Conservation (phyloP, 2,113 vertebrate species). For the Phylloscopus trochilus region DNA sequence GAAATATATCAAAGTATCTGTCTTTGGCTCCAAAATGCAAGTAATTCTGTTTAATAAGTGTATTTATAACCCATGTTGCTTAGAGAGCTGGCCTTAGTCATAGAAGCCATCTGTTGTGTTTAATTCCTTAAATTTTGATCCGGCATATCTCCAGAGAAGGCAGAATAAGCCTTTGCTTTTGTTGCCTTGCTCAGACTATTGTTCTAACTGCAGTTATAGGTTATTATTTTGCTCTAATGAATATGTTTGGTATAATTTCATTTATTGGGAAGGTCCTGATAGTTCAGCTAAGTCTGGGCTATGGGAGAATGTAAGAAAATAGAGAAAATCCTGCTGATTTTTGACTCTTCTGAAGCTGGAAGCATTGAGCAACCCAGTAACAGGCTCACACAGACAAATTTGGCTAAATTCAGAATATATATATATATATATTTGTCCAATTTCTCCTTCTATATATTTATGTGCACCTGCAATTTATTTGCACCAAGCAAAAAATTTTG, state of each 20-base stretch:
- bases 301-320: background rate
- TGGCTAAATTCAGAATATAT: background rate
- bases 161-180: background rate
- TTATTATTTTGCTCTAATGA: background rate
- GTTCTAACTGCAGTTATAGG: background rate
- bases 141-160: background rate
- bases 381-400: background rate
- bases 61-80: conserved; percentile 31
- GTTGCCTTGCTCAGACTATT: background rate
- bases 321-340: background rate
- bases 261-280: background rate
- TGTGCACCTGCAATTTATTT: conserved; percentile 22
- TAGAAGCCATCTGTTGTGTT: conserved; percentile 17
- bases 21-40: background rate
- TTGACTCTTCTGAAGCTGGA: background rate
- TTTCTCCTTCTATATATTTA: conserved; percentile 5
- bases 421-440: background rate
- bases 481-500: background rate
- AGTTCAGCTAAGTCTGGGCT: background rate
- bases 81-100: conserved; percentile 18
- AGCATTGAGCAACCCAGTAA: background rate
- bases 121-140: background rate
- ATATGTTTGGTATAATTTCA: background rate
- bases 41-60: conserved; percentile 31
- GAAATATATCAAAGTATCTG: background rate